These are phyloP conservation scores for Yoshiicerus persimilis DNA, from an alignment of 1,140 invertebrate species.

Conservation along the genomic window DNA sequence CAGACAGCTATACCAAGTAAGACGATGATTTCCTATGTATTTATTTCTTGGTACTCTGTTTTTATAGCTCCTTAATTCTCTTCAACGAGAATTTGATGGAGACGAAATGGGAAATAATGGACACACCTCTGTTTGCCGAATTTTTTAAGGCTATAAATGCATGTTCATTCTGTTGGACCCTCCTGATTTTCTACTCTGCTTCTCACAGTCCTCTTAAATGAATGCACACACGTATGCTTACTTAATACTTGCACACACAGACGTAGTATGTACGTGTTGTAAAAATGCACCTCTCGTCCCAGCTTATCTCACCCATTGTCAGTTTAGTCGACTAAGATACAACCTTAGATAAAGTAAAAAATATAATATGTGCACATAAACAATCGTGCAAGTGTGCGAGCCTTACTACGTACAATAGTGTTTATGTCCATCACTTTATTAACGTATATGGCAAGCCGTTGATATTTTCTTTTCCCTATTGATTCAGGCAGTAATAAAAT, in stretches of 20 bases:
- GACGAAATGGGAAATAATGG: neutral
- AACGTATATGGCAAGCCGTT: neutral
- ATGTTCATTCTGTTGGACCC: neutral
- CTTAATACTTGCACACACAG: neutral
- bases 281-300: neutral
- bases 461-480: neutral
- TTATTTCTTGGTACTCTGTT: neutral
- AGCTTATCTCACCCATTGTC: neutral
- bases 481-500: neutral
- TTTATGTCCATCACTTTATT: neutral
- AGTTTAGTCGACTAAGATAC: neutral
- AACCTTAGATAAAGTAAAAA: neutral
- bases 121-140: constrained; percentile 11
- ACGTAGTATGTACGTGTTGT: neutral
- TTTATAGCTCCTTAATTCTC: neutral
- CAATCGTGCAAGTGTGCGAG: neutral
- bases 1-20: neutral
- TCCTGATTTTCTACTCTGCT: neutral
- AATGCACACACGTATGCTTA: neutral
- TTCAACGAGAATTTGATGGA: neutral
- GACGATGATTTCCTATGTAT: neutral
- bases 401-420: neutral
- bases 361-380: neutral
- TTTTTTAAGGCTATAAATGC: neutral
- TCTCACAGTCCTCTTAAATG: neutral